These are phyloP conservation scores for Gasteruption jaculator DNA, from an alignment of 2,888 invertebrate genomes.

Conservation along the genomic window DNA sequence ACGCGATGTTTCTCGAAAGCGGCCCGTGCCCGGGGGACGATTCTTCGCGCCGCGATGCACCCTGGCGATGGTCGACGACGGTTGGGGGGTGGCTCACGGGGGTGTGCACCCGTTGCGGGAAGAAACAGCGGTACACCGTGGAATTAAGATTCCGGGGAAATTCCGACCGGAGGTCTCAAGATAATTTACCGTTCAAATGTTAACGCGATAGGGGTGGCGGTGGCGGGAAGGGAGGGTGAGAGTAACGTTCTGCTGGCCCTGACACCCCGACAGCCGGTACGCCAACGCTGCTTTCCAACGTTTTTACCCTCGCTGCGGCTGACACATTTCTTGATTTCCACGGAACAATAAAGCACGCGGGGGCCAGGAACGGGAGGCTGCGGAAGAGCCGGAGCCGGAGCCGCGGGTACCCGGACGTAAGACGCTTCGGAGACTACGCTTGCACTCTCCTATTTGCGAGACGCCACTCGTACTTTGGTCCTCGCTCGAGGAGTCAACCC, in stretches of 20 bases:
- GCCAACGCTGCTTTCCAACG: constrained; percentile 34
- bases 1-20: too few species aligned
- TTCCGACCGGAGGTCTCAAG: constrained; percentile 27
- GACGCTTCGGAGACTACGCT: too few species aligned
- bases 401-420: constrained; percentile 2
- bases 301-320: constrained; percentile 46
- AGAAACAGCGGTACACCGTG: constrained; percentile 8
- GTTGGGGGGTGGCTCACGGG: too few species aligned
- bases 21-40: too few species aligned
- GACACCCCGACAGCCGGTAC: constrained; percentile 35
- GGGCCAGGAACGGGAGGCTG: constrained; percentile 23
- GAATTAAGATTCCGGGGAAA: constrained; percentile 38
- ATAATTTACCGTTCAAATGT: constrained; percentile 42
- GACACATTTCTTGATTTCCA: constrained; percentile 51
- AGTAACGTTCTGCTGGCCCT: constrained; percentile 43
- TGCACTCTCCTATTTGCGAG: too few species aligned
- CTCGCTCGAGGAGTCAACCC: too few species aligned
- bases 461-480: too few species aligned
- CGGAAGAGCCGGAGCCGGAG: neutral
- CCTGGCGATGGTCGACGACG: too few species aligned
- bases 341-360: constrained; percentile 45
- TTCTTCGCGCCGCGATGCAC: too few species aligned
- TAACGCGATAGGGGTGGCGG: constrained; percentile 25
- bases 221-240: constrained; percentile 19
- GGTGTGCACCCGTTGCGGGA: too few species aligned